phyloP scores from a whole-genome alignment of 2,888 invertebrate species.

The Oligia strigilis region DNA sequence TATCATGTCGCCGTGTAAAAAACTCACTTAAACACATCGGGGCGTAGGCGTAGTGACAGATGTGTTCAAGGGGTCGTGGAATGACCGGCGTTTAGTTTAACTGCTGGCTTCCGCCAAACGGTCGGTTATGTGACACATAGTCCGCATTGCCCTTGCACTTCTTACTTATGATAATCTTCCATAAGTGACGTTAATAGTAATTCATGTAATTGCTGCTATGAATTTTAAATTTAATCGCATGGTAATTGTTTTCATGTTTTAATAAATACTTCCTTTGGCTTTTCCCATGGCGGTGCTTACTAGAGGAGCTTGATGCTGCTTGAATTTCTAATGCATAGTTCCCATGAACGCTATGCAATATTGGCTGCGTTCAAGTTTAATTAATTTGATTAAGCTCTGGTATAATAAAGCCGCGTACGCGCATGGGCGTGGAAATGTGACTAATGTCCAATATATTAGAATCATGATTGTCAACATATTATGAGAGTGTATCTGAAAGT shows the following conservation, averaged over 20 bases:
- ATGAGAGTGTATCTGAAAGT: conserved; percentile 16
- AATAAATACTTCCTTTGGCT: conserved; percentile 49
- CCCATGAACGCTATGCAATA: conserved; percentile 32
- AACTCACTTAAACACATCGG: conserved; percentile 77
- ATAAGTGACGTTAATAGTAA: conserved; percentile 47
- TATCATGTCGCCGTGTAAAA: conserved; percentile 77
- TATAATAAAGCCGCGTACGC: neutral
- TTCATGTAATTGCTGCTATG: conserved; percentile 60
- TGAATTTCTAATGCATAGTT: conserved; percentile 42
- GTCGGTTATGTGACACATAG: conserved; percentile 76
- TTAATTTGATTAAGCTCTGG: conserved; percentile 29
- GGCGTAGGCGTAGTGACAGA: conserved; percentile 84
- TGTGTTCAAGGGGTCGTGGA: conserved; percentile 80
- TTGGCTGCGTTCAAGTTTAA: conserved; percentile 16
- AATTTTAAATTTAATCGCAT: conserved; percentile 58
- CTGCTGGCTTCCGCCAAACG: conserved; percentile 86
- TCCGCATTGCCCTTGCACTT: conserved; percentile 62
- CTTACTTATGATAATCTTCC: conserved; percentile 51
- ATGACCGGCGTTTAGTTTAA: conserved; percentile 88
- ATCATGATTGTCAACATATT: neutral
- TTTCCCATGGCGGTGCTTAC: conserved; percentile 50
- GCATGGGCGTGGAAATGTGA: neutral
- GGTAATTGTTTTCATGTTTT: conserved; percentile 56
- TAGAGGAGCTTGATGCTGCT: conserved; percentile 23
- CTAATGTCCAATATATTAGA: neutral